phyloP scores from a whole-genome alignment of 2,113 vertebrate genomes.

The Pelvicachromis taeniatus region DNA sequence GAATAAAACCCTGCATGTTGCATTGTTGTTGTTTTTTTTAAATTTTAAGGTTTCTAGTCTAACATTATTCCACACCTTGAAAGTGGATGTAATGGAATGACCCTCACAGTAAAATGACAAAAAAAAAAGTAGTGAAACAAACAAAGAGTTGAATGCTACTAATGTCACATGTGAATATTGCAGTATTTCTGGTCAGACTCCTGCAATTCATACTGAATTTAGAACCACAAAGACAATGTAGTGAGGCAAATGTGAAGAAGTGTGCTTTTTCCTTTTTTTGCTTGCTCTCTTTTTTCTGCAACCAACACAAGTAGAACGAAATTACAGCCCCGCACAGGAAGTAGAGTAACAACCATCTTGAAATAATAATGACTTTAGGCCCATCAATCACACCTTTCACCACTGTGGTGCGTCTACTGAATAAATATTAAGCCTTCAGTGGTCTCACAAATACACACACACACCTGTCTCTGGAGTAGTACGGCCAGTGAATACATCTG shows the following conservation, averaged over 20 bases:
- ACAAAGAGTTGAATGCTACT: background rate
- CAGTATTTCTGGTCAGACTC: background rate
- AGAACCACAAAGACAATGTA: background rate
- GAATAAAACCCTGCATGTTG: background rate
- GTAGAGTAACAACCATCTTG: slow-evolving; percentile 13
- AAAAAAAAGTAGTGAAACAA: background rate
- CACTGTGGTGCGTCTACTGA: background rate
- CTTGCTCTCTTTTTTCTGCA: background rate
- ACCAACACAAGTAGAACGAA: background rate
- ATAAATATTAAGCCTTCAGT: slow-evolving; percentile 1
- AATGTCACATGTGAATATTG: background rate
- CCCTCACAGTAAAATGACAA: background rate
- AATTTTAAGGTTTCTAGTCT: background rate
- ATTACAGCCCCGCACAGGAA: slow-evolving; percentile 21
- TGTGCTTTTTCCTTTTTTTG: background rate
- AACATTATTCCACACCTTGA: background rate
- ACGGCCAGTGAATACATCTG: background rate
- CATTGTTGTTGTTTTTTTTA: background rate
- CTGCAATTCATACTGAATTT: background rate
- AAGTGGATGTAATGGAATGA: background rate
- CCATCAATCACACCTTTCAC: slow-evolving; percentile 37
- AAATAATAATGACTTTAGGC: slow-evolving; percentile 23
- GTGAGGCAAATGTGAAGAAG: background rate
- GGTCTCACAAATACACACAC: background rate
- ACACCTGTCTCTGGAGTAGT: background rate